Percentiles rank a stretch among this genome's conserved stretches.
These are phyloP conservation scores for Xylocopa sonorina DNA, from an alignment of 1,140 invertebrate species.

Conservation along the genomic window DNA sequence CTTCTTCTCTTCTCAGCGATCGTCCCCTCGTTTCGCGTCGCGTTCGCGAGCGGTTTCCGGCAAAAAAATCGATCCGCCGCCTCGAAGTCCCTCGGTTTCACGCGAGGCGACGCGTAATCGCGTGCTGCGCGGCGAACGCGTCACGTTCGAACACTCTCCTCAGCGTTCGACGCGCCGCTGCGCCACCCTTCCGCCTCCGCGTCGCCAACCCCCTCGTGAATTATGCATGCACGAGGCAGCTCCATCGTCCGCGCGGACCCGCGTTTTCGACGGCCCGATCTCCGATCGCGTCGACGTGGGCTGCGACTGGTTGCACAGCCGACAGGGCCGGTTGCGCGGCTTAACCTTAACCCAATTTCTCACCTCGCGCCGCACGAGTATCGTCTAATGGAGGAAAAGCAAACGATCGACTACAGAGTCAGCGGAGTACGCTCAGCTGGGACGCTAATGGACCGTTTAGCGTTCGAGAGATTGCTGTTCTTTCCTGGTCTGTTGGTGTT, in stretches of 20 bases:
- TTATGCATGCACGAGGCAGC: conserved; percentile 14
- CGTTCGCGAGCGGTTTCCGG: neutral
- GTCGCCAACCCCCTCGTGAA: too few relatives aligned
- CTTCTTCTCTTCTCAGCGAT: too few relatives aligned
- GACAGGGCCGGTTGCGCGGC: conserved; percentile 58
- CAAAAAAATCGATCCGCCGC: conserved; percentile 45
- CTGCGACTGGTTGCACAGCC: conserved; percentile 62
- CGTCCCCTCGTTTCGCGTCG: too few relatives aligned
- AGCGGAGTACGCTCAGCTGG: neutral
- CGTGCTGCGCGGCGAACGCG: neutral
- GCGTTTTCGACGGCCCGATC: conserved; percentile 25
- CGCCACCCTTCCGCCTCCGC: too few relatives aligned
- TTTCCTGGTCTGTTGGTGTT: neutral
- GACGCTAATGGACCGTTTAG: neutral
- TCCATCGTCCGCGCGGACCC: neutral
- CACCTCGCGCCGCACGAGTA: conserved; percentile 45
- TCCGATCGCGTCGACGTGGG: conserved; percentile 46
- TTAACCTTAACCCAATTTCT: conserved; percentile 74
- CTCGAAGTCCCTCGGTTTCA: conserved; percentile 28
- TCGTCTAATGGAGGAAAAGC: conserved; percentile 39
- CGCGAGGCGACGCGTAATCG: conserved; percentile 32
- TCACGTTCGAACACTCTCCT: neutral
- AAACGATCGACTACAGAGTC: conserved; percentile 47
- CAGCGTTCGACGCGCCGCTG: conserved; percentile 37
- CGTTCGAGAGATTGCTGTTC: too few relatives aligned